These are phyloP conservation scores for Bubalus kerabau DNA, from an alignment of 2,113 vertebrate genomes.

Conservation along the genomic window DNA sequence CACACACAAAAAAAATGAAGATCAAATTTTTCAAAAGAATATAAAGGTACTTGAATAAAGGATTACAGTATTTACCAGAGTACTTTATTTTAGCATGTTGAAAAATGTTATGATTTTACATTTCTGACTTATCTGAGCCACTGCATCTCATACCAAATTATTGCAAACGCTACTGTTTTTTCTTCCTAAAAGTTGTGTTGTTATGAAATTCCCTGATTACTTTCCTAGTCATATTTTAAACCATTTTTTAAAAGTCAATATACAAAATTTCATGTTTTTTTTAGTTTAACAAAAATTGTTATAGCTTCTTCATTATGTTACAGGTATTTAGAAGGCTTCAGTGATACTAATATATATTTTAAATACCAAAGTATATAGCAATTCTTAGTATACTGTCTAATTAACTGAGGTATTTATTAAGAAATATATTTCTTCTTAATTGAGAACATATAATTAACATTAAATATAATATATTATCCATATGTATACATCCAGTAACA, in stretches of 20 bases:
- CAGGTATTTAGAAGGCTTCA: neutral
- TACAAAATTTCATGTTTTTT: neutral
- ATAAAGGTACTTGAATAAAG: neutral
- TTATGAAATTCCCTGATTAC: neutral
- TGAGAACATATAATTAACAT: neutral
- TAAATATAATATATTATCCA: neutral
- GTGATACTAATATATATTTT: neutral
- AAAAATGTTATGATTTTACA: neutral
- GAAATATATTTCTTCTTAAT: neutral
- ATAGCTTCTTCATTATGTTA: neutral
- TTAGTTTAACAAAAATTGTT: neutral
- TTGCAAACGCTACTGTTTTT: neutral
- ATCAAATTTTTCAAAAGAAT: neutral
- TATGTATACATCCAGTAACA: neutral
- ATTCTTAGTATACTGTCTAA: neutral
- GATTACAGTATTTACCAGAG: neutral
- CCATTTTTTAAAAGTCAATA: neutral
- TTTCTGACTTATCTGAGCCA: neutral
- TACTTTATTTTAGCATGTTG: neutral
- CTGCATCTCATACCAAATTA: neutral
- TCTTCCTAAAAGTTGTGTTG: neutral
- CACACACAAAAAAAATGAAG: neutral
- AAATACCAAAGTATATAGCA: neutral
- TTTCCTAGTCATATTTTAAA: neutral
- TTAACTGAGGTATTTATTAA: neutral